Conservation (phyloP, 2,797 vertebrate species). For the Galaxias olidus region DNA sequence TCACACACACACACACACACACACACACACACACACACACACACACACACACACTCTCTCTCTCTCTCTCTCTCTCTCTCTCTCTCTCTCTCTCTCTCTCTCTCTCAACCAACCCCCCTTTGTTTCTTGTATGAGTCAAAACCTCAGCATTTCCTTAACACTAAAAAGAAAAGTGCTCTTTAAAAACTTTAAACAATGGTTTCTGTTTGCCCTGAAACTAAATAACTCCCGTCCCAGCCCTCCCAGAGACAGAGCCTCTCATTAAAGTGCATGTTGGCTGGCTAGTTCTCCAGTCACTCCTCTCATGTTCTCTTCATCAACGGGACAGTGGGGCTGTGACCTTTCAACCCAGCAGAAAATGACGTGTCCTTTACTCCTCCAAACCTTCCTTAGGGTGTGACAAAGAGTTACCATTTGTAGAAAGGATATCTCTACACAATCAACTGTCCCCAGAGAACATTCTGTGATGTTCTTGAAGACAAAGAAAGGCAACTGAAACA, state of each 20-base stretch:
- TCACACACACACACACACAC: too few relatives aligned
- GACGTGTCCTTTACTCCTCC: constrained; percentile 24
- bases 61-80: background rate
- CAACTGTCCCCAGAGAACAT: too few relatives aligned
- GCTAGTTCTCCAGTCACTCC: constrained; percentile 63
- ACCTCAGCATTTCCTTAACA: constrained; percentile 64
- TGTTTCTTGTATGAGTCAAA: constrained; percentile 19
- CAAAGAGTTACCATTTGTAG: too few relatives aligned
- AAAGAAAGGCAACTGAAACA: too few relatives aligned
- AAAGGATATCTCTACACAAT: too few relatives aligned
- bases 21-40: too few relatives aligned
- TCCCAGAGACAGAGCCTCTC: constrained; percentile 15
- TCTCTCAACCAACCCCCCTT: background rate
- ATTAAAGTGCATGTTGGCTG: constrained; percentile 55
- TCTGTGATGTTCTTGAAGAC: too few relatives aligned
- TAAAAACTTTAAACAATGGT: constrained; percentile 43
- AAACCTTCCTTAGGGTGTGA: too few relatives aligned
- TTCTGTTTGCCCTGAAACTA: constrained; percentile 59
- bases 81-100: background rate
- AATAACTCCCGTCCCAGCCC: constrained; percentile 50
- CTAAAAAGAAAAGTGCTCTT: constrained; percentile 51
- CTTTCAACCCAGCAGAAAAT: constrained; percentile 36
- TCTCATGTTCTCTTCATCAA: constrained; percentile 65
- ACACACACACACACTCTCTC: background rate
- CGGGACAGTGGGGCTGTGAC: constrained; percentile 70